phyloP scores from a whole-genome alignment of 2,888 invertebrate species.

The Apoda limacodes region DNA sequence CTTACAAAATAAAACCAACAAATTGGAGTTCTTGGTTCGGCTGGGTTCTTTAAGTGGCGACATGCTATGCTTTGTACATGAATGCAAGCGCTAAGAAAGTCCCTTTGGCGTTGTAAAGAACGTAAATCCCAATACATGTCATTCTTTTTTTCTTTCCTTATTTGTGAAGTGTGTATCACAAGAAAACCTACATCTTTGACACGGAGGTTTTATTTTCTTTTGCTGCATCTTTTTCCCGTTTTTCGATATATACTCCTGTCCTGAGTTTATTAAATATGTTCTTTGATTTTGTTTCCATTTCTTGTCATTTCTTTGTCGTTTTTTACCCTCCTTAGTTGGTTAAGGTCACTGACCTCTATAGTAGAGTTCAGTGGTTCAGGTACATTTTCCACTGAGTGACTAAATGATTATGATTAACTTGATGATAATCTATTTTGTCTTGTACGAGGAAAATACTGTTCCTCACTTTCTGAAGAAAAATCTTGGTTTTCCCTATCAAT shows the following conservation, averaged over 20 bases:
- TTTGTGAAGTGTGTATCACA: slow-evolving; percentile 10
- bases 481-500: slow-evolving; percentile 2
- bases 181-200: slow-evolving; percentile 7
- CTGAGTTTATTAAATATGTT: slow-evolving; percentile 12
- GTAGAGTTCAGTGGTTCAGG: background rate
- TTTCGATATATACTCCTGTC: slow-evolving; percentile 11
- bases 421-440: slow-evolving; percentile 7
- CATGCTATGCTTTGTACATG: slow-evolving; percentile 9
- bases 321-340: no score
- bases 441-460: slow-evolving; percentile 9
- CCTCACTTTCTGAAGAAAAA: slow-evolving; percentile 5
- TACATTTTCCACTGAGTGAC: no score
- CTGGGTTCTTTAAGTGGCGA: slow-evolving; percentile 10
- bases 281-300: slow-evolving; percentile 14
- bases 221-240: slow-evolving; percentile 10
- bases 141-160: slow-evolving; percentile 14
- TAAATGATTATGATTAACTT: no score
- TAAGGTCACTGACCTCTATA: no score
- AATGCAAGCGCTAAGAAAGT: slow-evolving; percentile 14
- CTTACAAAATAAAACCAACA: slow-evolving; percentile 12
- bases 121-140: slow-evolving; percentile 12
- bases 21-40: slow-evolving; percentile 12
- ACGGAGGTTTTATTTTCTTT: slow-evolving; percentile 2
- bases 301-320: slow-evolving; percentile 9
- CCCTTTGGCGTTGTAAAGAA: slow-evolving; percentile 16